Evolutionary conservation across 2,113 vertebrate genomes (phyloP).

Genomic region (Microtus montanus): DNA sequence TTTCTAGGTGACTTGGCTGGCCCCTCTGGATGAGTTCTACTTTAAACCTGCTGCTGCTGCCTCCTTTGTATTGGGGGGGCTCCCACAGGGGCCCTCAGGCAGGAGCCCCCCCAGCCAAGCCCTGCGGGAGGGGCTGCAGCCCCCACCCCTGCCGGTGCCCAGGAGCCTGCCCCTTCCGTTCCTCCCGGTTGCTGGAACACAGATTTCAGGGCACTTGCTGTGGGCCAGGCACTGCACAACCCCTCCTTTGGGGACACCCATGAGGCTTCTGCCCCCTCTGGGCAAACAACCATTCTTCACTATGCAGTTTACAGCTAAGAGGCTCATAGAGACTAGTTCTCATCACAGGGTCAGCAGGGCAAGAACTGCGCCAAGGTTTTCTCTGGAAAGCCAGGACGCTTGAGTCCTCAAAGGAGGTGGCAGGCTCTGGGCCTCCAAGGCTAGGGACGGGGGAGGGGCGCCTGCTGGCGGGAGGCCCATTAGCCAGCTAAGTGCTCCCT

Average conservation of each 20-base stretch:
- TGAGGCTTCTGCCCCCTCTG: conserved; percentile 32
- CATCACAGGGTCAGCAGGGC: background rate
- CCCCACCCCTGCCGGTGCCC: conserved; percentile 58
- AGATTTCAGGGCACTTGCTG: conserved; percentile 77
- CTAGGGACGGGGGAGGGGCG: conserved; percentile 46
- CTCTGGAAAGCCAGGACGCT: conserved; percentile 13
- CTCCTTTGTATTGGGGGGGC: conserved; percentile 77
- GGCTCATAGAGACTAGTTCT: background rate
- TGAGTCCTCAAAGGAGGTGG: conserved; percentile 43
- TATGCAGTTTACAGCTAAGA: background rate
- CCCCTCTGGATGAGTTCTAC: conserved; percentile 83
- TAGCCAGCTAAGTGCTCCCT: conserved; percentile 74
- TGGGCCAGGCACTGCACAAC: conserved; percentile 24
- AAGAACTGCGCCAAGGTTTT: background rate
- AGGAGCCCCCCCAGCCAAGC: conserved; percentile 75
- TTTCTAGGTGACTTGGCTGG: conserved; percentile 83
- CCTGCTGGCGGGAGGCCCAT: conserved; percentile 65
- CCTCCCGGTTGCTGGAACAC: conserved; percentile 48
- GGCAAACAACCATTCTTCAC: background rate
- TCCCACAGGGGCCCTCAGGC: conserved; percentile 78
- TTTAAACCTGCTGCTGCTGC: conserved; percentile 78
- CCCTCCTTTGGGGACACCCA: conserved; percentile 5
- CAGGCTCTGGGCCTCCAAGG: conserved; percentile 43
- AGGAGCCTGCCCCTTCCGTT: conserved; percentile 19
- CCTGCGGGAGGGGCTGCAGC: conserved; percentile 77